Percentiles rank a stretch among this genome's conserved stretches.
Evolutionary conservation across 2,113 vertebrate genomes (phyloP).

Genomic region (Cryptotis parvus): DNA sequence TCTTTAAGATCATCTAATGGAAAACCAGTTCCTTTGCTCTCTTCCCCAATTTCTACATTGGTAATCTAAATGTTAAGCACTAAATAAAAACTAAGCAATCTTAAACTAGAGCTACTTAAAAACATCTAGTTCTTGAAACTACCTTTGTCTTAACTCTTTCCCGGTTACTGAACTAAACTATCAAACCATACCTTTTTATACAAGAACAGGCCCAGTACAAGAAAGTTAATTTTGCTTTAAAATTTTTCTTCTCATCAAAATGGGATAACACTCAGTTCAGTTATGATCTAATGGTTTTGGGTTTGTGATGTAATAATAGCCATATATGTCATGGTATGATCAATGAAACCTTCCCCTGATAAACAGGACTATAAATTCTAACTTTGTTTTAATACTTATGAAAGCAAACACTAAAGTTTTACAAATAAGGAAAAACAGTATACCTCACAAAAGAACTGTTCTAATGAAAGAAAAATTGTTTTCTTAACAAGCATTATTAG

Average conservation of each 20-base stretch:
- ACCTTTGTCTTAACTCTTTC: background rate
- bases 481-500: background rate
- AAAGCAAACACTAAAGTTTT: conserved; percentile 44
- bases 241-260: conserved; percentile 51
- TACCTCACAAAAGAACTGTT: background rate
- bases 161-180: background rate
- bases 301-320: conserved; percentile 72
- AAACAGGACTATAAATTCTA: conserved; percentile 2
- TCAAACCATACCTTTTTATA: conserved; percentile 59
- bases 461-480: conserved; percentile 6
- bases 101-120: background rate
- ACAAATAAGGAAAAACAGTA: conserved; percentile 27
- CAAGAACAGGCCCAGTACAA: conserved; percentile 24
- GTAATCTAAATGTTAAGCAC: conserved; percentile 9
- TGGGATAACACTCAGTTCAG: background rate
- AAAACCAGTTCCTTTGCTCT: background rate
- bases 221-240: conserved; percentile 37
- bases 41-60: background rate
- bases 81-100: conserved; percentile 26
- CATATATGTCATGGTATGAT: background rate
- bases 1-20: background rate
- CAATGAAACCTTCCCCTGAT: background rate
- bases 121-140: conserved; percentile 32
- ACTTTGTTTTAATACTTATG: conserved; percentile 13
- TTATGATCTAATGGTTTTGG: conserved; percentile 63